Percentiles rank a stretch among this genome's conserved stretches.
Conservation (phyloP, 2,113 vertebrate genomes). For the Elephantulus edwardii region DNA sequence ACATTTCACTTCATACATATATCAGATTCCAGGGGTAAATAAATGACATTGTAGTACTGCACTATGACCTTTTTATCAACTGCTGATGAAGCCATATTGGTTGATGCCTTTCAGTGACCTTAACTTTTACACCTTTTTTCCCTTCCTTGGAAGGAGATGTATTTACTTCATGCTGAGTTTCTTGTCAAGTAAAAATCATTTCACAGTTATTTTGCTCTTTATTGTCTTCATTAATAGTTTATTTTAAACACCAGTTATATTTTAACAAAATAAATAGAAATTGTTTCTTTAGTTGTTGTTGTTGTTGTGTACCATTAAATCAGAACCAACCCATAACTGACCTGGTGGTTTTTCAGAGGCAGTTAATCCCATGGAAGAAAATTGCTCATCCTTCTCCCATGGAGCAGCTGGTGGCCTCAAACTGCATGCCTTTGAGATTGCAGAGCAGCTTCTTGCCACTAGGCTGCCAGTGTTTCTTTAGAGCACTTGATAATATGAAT, state of each 20-base stretch:
- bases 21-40: neutral
- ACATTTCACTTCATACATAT: neutral
- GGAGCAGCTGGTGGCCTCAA: too few relatives aligned
- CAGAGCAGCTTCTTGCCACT: too few relatives aligned
- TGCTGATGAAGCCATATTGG: neutral
- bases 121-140: neutral
- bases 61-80: neutral
- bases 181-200: conserved; percentile 5
- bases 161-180: neutral
- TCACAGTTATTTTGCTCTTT: neutral
- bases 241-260: conserved; percentile 23
- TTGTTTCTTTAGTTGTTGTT: too few relatives aligned
- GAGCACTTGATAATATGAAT: neutral
- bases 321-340: too few relatives aligned
- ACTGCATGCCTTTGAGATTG: too few relatives aligned
- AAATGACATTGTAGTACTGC: neutral
- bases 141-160: neutral
- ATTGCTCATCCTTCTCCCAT: too few relatives aligned
- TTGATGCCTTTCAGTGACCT: neutral
- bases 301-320: too few relatives aligned
- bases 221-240: neutral
- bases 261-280: neutral
- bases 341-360: too few relatives aligned
- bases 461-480: too few relatives aligned
- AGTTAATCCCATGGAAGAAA: too few relatives aligned